Base-by-base conservation (phyloP, 2,797 vertebrate species). In the Sebastes hubbsi region DNA sequence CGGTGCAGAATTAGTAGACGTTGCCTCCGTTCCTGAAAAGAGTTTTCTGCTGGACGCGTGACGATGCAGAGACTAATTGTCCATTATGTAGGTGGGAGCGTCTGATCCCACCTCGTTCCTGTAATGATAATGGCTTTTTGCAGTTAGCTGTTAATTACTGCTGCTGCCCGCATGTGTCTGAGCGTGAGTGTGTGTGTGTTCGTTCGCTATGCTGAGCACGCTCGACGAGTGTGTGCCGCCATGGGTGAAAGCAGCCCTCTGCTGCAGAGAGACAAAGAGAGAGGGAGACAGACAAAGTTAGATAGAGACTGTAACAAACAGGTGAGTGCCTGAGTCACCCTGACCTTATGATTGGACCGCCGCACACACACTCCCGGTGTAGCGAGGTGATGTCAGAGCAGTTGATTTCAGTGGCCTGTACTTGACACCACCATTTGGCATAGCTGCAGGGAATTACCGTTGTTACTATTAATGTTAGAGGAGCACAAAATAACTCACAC, bases 71-170 rank as follows among this genome's bases (percentile, higher is more conserved):
- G 36, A 72, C 75, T 88, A 90, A 93, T 84, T 77, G 88, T 87
- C 82, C 80, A 90, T 91, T 86, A 93, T 86, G 84, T 82, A 84
- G 89, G 86, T 85, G 83, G 84, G 83, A 77, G 76, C 70, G 56
- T 88, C 72, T 60, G 81, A 89, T 86, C 89, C 88, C 87, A 85
- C 87, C 87, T 90, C 76, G 8, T 89, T 88, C 81, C 81, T 86
- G 65, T 87, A 85, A 92, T 70, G 86, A 89, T 88, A 90, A 93
- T 84, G 70, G 82, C 87, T 82, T 76, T 89, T 87, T 25, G 5
- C 75, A 76, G 90, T 78, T 88, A 67, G 76, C 77, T 77, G 83
- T 92, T 94, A 93, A 93, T 93, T 93, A 90, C 86, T 87, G 62
- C 87, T 85, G 77, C 79, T 86, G 82, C 72, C 79, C 12, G 38